Conservation (phyloP, 2,113 vertebrate genomes). For the Laticauda colubrina region DNA sequence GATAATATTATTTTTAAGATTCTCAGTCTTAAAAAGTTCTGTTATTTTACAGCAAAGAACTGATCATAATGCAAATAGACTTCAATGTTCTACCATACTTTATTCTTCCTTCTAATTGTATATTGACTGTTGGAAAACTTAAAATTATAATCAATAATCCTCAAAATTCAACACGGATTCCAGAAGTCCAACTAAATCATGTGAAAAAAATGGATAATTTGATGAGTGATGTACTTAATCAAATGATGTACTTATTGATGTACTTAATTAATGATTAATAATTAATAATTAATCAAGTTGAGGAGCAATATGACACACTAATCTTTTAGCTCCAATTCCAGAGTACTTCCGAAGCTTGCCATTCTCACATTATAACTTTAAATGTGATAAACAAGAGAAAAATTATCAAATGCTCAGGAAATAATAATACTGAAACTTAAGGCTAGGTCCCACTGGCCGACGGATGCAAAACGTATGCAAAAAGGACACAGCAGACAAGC, state of each 20-base stretch:
- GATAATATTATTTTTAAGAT: slow-evolving; percentile 2
- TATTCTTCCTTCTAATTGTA: neutral
- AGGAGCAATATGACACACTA: neutral
- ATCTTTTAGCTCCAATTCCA: neutral
- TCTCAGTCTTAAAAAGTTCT: accelerated
- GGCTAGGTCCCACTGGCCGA: no score
- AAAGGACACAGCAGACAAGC: no score
- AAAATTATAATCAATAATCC: neutral
- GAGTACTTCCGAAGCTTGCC: neutral
- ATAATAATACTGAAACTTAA: neutral
- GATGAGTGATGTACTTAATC: neutral
- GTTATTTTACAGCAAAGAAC: neutral
- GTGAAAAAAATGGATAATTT: neutral
- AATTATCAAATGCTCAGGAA: neutral
- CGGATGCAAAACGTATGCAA: no score
- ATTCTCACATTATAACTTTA: neutral
- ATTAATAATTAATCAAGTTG: neutral
- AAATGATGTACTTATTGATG: neutral
- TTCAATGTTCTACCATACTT: neutral
- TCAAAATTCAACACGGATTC: neutral
- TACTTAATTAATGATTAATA: neutral
- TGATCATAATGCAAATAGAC: slow-evolving; percentile 1
- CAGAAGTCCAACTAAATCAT: neutral
- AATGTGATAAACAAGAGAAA: neutral
- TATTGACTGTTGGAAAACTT: neutral